Evolutionary conservation across 2,888 invertebrate genomes (phyloP), one percentile per base, ranked within the genome.

Genomic region (Elegia similella): DNA sequence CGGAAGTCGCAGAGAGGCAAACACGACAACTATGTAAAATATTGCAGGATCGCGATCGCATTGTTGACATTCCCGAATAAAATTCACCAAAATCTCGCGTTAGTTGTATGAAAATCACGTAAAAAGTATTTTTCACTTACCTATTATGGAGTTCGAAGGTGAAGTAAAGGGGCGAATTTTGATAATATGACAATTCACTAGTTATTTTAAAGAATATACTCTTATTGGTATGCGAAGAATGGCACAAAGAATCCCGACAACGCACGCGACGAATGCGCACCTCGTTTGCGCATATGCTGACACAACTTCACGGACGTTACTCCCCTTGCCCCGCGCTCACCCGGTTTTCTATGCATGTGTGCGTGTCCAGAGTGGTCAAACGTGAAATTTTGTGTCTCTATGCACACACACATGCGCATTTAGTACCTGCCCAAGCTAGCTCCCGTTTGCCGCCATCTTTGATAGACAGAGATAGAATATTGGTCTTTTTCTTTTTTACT

Each of bases 231-330:
- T 97, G 96, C 95, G 94, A 96, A 95, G 97, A 97, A 97, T 97
- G 97, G 95, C 96, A 96, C 96, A 97, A 97, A 96, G 97, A 97
- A 97, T 97, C 96, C 95, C 94, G 96, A 96, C 96, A 96, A 97
- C 96, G 96, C 96, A 95, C 93, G 94, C 94, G 93, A 93, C 94
- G 93, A 94, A 93, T 93, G 95, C 95, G 95, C 95, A 95, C 92
- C 93, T 93, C 93, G 93, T 93, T 93, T 94, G 95, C 95, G 95
- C 95, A 95, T 92, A 93, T 94, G 94, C 94, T 94, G 94, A 94
- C 94, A 92, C 94, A 93, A 93, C 93, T 93, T 90, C 91, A 90
- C 81, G 89, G 90, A 89, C 89, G 88, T 90, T 84, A 76, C 88
- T 80, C 89, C 91, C 88, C 85, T 83, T 80, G 76, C 87, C 89